These are phyloP conservation scores for Babylonia areolata DNA, from an alignment of 1,140 invertebrate species.

Conservation along the genomic window DNA sequence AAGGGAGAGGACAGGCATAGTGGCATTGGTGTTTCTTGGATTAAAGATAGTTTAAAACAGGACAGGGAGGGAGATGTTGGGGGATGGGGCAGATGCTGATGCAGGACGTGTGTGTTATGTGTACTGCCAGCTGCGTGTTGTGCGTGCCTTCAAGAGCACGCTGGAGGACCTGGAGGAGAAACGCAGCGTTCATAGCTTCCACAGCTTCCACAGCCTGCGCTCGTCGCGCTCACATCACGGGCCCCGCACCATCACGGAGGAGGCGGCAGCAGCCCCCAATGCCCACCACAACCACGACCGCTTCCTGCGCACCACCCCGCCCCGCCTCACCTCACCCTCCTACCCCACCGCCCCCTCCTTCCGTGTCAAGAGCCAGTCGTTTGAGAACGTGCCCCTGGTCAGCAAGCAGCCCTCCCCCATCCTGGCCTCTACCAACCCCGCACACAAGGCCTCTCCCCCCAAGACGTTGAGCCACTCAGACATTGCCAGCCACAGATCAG, in stretches of 20 bases:
- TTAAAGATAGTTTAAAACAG: too few species aligned
- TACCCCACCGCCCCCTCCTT: constrained; percentile 48
- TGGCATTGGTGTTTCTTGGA: too few species aligned
- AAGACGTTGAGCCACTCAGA: constrained; percentile 63
- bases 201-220: constrained; percentile 95
- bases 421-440: constrained; percentile 63
- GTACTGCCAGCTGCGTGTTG: constrained; percentile 95
- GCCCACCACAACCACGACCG: constrained; percentile 54
- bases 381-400: constrained; percentile 71
- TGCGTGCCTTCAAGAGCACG: constrained; percentile 99
- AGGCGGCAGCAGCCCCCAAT: constrained; percentile 25
- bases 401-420: constrained; percentile 67
- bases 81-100: not conserved
- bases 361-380: constrained; percentile 69
- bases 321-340: constrained; percentile 49
- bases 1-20: too few species aligned
- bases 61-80: too few species aligned
- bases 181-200: constrained; percentile 87
- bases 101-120: constrained; percentile 7
- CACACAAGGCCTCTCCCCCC: constrained; percentile 63
- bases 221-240: constrained; percentile 89
- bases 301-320: constrained; percentile 54
- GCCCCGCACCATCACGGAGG: constrained; percentile 85
- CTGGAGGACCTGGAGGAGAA: constrained; percentile 99
- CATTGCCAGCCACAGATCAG: constrained; percentile 57